Percentiles rank a stretch among this genome's conserved stretches.
These are phyloP conservation scores for Eupelmus urozonus DNA, from an alignment of 2,888 invertebrate genomes.

Conservation along the genomic window DNA sequence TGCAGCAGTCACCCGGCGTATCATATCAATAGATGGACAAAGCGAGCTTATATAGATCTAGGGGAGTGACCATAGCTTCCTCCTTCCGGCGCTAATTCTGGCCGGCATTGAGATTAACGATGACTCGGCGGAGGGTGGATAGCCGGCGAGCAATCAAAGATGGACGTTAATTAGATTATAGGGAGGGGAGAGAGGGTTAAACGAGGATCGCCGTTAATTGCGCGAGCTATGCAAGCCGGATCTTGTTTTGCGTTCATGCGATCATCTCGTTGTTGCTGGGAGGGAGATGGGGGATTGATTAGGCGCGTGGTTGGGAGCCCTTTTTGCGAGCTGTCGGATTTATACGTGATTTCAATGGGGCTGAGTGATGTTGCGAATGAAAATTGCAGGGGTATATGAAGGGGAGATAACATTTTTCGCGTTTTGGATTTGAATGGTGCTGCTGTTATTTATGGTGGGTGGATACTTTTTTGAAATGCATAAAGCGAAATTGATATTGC, in stretches of 20 bases:
- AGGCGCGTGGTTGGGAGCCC: too few relatives aligned
- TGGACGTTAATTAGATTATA: conserved; percentile 53
- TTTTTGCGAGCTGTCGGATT: neutral
- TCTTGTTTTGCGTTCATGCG: neutral
- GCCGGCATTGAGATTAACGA: conserved; percentile 31
- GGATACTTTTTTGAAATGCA: neutral
- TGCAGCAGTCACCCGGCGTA: neutral
- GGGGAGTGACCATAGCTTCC: neutral
- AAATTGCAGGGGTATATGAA: neutral
- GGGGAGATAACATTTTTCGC: neutral
- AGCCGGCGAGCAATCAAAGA: conserved; percentile 37
- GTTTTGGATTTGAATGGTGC: neutral
- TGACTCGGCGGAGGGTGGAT: conserved; percentile 8
- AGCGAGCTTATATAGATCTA: conserved; percentile 25
- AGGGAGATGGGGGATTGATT: too few relatives aligned
- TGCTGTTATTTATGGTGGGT: neutral
- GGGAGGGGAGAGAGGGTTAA: neutral
- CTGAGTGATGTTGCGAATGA: neutral
- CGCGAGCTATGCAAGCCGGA: neutral
- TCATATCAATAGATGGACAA: conserved; percentile 35
- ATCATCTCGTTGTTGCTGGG: neutral
- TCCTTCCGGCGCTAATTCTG: conserved; percentile 6
- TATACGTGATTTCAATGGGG: neutral
- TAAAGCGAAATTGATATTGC: neutral
- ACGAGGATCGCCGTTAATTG: conserved; percentile 6